These are phyloP conservation scores for Myanophis thanlyinensis DNA, from an alignment of 2,113 vertebrate genomes.

Conservation along the genomic window DNA sequence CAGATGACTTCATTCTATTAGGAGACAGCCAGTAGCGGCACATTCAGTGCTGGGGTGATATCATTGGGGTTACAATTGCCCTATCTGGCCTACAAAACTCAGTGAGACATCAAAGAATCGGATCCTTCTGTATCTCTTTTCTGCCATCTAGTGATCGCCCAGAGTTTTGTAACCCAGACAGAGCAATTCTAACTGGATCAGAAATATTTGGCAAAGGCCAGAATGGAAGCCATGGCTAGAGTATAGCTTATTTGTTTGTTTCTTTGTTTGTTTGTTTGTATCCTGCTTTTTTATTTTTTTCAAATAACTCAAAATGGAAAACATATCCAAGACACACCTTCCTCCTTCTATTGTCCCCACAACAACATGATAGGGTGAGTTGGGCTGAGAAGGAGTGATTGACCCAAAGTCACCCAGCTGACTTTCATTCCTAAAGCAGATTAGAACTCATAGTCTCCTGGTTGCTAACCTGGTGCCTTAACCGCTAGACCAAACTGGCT, in stretches of 20 bases:
- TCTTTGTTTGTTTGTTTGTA: neutral
- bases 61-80: neutral
- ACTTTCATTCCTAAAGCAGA: neutral
- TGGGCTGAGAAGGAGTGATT: neutral
- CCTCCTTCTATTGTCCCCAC: neutral
- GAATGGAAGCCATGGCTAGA: neutral
- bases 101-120: neutral
- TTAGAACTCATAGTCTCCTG: neutral
- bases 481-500: neutral
- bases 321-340: neutral
- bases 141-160: neutral
- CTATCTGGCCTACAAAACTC: neutral
- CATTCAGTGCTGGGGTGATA: neutral
- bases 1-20: neutral
- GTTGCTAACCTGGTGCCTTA: neutral
- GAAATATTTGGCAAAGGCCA: neutral
- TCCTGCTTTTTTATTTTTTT: neutral
- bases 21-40: neutral
- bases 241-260: neutral
- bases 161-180: neutral
- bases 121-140: neutral
- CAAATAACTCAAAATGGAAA: neutral
- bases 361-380: neutral
- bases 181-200: neutral
- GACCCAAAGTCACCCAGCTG: neutral